Evolutionary conservation across 2,888 invertebrate species (phyloP).

Genomic region (Mongoloraphidia duomilia): DNA sequence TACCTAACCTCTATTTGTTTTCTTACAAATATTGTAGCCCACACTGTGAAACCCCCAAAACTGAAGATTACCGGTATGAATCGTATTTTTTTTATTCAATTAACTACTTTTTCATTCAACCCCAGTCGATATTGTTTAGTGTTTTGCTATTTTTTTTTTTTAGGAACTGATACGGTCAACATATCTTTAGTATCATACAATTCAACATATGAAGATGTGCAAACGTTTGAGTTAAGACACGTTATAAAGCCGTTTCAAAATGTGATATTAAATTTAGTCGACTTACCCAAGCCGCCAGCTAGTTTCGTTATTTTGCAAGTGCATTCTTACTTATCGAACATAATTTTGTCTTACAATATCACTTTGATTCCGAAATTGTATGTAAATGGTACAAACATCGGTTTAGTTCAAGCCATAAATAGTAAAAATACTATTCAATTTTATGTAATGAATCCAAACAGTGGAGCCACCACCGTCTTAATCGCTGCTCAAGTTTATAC

Average conservation of each 20-base stretch:
- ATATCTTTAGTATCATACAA: constrained; percentile 22
- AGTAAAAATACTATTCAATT: constrained; percentile 22
- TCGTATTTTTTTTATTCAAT: no score
- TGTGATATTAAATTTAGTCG: constrained; percentile 24
- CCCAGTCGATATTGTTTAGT: no score
- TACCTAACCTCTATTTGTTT: no score
- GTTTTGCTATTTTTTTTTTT: no score
- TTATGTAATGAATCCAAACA: constrained; percentile 32
- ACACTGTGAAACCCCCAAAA: no score
- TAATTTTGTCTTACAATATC: constrained; percentile 37
- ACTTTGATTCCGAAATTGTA: constrained; percentile 22
- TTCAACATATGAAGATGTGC: constrained; percentile 14
- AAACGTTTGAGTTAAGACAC: constrained; percentile 19
- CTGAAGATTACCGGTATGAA: no score
- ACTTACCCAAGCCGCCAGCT: constrained; percentile 30
- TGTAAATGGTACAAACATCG: constrained; percentile 46
- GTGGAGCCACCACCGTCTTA: constrained; percentile 16
- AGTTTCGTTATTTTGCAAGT: constrained; percentile 48
- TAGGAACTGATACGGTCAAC: no score
- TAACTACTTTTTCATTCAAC: no score
- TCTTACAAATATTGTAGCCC: no score
- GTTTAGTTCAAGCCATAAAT: constrained; percentile 30
- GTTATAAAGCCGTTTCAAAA: constrained; percentile 17
- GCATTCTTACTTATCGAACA: constrained; percentile 41
- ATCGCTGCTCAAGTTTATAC: constrained; percentile 1